Percentiles rank a stretch among this genome's conserved stretches.
phyloP scores from a whole-genome alignment of 2,888 invertebrate species.

The Lasioglossum morio region DNA sequence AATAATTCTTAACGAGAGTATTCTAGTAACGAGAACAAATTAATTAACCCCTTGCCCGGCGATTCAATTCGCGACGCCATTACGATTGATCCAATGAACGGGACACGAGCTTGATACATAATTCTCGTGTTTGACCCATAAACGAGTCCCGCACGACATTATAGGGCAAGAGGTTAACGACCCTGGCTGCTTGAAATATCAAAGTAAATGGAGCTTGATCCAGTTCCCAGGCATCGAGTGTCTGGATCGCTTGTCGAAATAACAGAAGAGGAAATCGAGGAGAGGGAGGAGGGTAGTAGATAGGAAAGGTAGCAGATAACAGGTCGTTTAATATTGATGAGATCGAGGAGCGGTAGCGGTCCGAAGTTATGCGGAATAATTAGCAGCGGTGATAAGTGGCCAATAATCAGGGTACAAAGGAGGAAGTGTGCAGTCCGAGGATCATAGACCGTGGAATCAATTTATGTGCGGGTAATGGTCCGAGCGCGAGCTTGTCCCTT shows the following conservation, averaged over 20 bases:
- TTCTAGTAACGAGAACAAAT: neutral
- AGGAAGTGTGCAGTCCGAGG: conserved; percentile 42
- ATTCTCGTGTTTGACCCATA: neutral
- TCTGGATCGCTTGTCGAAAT: neutral
- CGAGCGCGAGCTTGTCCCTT: conserved; percentile 47
- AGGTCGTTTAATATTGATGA: conserved; percentile 32
- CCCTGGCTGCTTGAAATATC: too few relatives aligned
- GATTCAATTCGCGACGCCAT: neutral
- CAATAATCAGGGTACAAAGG: conserved; percentile 55
- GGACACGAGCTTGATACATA: neutral
- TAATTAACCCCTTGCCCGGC: neutral
- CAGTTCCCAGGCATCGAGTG: neutral
- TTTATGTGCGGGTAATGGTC: conserved; percentile 61
- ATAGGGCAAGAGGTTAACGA: neutral
- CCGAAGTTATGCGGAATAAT: conserved; percentile 49
- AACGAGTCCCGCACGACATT: neutral
- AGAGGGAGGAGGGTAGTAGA: neutral
- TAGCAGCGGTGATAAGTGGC: conserved; percentile 51
- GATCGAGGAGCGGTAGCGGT: conserved; percentile 1
- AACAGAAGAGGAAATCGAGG: neutral
- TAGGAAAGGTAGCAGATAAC: neutral
- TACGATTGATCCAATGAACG: neutral
- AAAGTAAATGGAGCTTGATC: neutral
- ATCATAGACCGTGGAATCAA: conserved; percentile 63
- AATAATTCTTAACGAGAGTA: neutral